Percentiles rank a stretch among this genome's conserved stretches.
Evolutionary conservation across 2,888 invertebrate species (phyloP).

Genomic region (Gastracanthus pulcherrimus): DNA sequence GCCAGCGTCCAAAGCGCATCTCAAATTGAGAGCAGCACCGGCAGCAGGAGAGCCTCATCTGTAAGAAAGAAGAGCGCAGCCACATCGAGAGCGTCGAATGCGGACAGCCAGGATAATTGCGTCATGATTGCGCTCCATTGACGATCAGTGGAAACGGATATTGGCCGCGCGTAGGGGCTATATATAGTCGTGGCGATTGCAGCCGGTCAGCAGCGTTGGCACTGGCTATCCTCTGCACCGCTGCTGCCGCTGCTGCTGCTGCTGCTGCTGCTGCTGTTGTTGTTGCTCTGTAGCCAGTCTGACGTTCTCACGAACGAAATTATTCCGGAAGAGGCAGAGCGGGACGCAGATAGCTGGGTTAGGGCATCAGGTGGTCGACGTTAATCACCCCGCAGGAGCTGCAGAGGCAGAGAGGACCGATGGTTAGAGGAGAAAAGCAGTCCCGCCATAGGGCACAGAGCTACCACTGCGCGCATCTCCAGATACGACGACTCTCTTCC

Average conservation of each 20-base stretch:
- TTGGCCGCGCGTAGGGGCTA: conserved; percentile 8
- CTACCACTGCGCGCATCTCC: conserved; percentile 19
- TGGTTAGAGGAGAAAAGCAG: conserved; percentile 59
- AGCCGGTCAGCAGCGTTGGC: conserved; percentile 12
- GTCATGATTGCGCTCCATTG: conserved; percentile 54
- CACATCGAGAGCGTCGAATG: too few relatives aligned
- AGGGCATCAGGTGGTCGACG: conserved; percentile 68
- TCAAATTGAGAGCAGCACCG: not conserved
- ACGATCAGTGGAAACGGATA: conserved; percentile 50
- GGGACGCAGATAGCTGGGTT: conserved; percentile 57
- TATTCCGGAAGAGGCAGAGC: conserved; percentile 63
- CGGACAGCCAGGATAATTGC: conserved; percentile 47
- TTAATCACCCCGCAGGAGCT: conserved; percentile 62
- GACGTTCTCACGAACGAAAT: conserved; percentile 63
- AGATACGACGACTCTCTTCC: conserved; percentile 25
- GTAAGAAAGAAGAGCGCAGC: not conserved
- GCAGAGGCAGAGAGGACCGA: conserved; percentile 51
- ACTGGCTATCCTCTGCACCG: too few relatives aligned
- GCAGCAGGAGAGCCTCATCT: not conserved
- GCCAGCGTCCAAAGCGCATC: not conserved
- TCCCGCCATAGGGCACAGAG: conserved; percentile 56
- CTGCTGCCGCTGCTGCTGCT: not conserved
- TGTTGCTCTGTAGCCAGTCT: too few relatives aligned
- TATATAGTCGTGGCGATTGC: not conserved
- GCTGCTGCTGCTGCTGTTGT: too few relatives aligned